phyloP scores from a whole-genome alignment of 2,113 vertebrate genomes.

The Irena cyanogastra region DNA sequence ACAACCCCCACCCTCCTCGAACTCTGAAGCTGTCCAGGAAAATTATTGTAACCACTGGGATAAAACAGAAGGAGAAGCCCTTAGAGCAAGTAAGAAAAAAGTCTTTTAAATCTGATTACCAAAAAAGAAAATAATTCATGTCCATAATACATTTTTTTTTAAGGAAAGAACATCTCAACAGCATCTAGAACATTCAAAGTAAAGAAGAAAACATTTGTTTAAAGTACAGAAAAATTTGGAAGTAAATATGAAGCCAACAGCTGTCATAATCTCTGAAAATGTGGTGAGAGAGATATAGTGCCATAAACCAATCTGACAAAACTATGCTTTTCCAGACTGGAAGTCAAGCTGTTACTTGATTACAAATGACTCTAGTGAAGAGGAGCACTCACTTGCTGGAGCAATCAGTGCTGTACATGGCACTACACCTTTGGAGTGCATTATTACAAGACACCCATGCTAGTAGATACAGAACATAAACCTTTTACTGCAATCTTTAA shows the following conservation, averaged over 20 bases:
- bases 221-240: constrained; percentile 16
- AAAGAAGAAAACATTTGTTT: constrained; percentile 21
- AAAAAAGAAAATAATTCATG: background rate
- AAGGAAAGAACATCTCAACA: background rate
- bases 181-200: background rate
- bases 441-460: constrained; percentile 14
- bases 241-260: constrained; percentile 8
- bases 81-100: background rate
- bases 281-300: background rate
- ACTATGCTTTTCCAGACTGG: constrained; percentile 6
- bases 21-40: background rate
- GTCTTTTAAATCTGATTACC: background rate
- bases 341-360: constrained; percentile 32
- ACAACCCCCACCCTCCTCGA: background rate
- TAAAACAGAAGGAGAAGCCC: background rate
- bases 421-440: constrained; percentile 8
- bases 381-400: constrained; percentile 27
- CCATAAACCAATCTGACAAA: constrained; percentile 7
- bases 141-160: background rate
- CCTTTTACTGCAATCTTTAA: constrained; percentile 30
- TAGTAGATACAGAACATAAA: constrained; percentile 41
- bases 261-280: constrained; percentile 25
- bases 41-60: background rate
- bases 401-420: constrained; percentile 31
- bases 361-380: constrained; percentile 19